These are phyloP conservation scores for Siniperca knerii DNA, from an alignment of 2,113 vertebrate genomes.

Conservation along the genomic window DNA sequence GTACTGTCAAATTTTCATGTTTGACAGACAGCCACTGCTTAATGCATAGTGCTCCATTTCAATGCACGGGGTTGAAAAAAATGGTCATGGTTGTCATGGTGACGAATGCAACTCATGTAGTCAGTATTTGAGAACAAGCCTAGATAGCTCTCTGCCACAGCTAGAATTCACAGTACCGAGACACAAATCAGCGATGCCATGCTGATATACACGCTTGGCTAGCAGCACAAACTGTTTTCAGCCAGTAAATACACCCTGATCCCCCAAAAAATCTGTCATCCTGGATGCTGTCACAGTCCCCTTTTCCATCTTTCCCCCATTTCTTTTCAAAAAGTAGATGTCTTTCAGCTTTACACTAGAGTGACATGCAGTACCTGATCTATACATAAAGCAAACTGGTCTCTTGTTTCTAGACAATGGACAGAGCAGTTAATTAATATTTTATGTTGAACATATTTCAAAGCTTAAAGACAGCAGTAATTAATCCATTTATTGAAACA, in stretches of 20 bases:
- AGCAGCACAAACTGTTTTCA: conserved; percentile 50
- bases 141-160: conserved; percentile 37
- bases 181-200: conserved; percentile 61
- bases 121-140: conserved; percentile 40
- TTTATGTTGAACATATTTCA: background rate
- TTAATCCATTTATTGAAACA: background rate
- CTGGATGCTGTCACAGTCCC: conserved; percentile 26
- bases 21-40: conserved; percentile 11
- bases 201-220: conserved; percentile 60
- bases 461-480: background rate
- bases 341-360: background rate
- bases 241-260: conserved; percentile 59
- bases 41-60: conserved; percentile 14
- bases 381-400: background rate
- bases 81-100: conserved; percentile 62
- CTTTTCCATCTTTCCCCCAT: background rate
- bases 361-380: background rate
- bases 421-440: background rate
- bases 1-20: conserved; percentile 3
- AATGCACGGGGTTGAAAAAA: conserved; percentile 10
- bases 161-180: conserved; percentile 41
- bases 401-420: background rate
- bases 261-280: conserved; percentile 63
- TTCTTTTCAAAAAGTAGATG: background rate
- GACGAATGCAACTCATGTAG: conserved; percentile 40